phyloP scores from a whole-genome alignment of 2,888 invertebrate genomes.

The Geophilus truncorum region DNA sequence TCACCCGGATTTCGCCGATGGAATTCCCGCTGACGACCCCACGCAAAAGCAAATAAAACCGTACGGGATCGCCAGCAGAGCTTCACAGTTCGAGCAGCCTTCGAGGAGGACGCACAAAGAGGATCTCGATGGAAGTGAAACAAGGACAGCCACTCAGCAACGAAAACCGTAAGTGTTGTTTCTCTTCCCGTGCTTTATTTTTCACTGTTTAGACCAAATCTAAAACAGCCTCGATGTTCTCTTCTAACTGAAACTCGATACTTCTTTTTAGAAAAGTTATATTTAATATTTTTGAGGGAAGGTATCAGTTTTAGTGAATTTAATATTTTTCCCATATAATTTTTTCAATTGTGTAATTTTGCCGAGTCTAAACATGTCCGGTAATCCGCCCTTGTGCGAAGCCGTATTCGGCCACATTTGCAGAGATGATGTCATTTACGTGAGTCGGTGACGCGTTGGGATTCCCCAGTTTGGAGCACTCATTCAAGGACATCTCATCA shows the following conservation, averaged over 20 bases:
- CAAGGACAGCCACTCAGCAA: not conserved
- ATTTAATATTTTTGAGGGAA: too few relatives aligned
- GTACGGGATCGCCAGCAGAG: not conserved
- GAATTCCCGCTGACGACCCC: conserved; percentile 27
- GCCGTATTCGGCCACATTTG: conserved; percentile 12
- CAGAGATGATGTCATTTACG: not conserved
- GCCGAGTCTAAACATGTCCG: not conserved
- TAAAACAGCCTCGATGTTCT: too few relatives aligned
- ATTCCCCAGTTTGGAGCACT: not conserved
- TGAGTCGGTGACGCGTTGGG: not conserved
- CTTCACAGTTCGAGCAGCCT: not conserved
- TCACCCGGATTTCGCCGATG: conserved; percentile 18
- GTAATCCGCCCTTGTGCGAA: not conserved
- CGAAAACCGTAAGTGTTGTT: too few relatives aligned
- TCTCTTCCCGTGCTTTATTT: too few relatives aligned
- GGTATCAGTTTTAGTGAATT: too few relatives aligned
- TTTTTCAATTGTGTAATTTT: not conserved
- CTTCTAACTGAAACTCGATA: too few relatives aligned
- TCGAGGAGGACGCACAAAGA: not conserved
- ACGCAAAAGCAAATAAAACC: not conserved
- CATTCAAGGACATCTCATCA: not conserved
- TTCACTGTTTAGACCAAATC: too few relatives aligned
- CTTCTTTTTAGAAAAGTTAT: too few relatives aligned
- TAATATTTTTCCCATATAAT: too few relatives aligned
- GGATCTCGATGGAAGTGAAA: not conserved